Evolutionary conservation across 2,797 vertebrate genomes (phyloP), one percentile per base, ranked within the genome.

Genomic region (Cephalopachus bancanus): DNA sequence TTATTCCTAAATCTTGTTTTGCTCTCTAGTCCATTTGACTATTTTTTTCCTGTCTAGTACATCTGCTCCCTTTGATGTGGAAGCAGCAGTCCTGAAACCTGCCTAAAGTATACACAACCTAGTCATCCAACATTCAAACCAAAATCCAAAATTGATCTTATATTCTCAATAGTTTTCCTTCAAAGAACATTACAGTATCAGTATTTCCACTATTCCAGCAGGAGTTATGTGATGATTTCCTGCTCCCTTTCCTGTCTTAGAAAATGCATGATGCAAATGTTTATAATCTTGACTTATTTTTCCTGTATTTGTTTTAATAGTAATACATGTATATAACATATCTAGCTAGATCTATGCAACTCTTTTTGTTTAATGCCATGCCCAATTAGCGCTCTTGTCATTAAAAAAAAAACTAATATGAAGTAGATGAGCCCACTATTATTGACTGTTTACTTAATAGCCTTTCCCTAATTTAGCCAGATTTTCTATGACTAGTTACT

Each of bases 91-190:
- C 26, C 67, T 89, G 57, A 94, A 96, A 53, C 55, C 22, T 79
- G 28, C 28, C 20, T 15, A 62, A 69, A 93, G 76, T 75, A 37
- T 19, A 62, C 8, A 72, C 71, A 94, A 49, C 65, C 26, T 57
- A 49, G 49, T 75, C 51, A 81, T 62, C 20, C 20, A 60, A 51
- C 59, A 44, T 86, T 55, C 4, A 49, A 78, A 72, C 72, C 71
- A 84, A 92, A 94, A 83, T 59, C 17, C 59, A 64, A 75, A 92
- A 75, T 89, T 81, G 20, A 16, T 76, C 88, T 83, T 55, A 83
- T 79, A 44, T 53, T 64, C 16, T 75, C 37, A 78, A 3, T 60
- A 37, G 7, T 84, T 81, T 94, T 91, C 22, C 37, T 80, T 72
- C 71, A 51, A 14, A 67, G 20, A 76, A 71, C 12, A 89, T 57